A percentile compares a stretch with the other conserved stretches of the same genome.
phyloP scores from a whole-genome alignment of 2,888 invertebrate genomes.

The Anticlea derivata region DNA sequence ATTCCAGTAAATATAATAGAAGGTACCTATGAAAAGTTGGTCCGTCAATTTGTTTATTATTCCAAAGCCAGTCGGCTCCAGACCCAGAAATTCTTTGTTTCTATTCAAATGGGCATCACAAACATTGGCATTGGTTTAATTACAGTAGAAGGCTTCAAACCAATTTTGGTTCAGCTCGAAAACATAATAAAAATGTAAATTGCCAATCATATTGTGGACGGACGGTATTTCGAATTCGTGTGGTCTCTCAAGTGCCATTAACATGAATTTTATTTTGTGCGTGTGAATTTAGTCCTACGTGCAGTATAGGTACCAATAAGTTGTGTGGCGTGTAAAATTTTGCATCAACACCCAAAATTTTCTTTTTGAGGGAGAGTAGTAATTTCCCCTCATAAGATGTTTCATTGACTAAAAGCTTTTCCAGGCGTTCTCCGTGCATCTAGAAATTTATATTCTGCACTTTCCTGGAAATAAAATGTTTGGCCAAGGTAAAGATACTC shows the following conservation, averaged over 20 bases:
- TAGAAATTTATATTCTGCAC: no score
- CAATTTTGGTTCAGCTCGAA: conserved; percentile 43
- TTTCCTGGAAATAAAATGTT: no score
- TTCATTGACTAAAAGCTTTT: no score
- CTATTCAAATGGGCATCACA: conserved; percentile 12
- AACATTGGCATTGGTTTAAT: conserved; percentile 34
- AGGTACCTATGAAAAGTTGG: no score
- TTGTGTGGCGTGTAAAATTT: neutral
- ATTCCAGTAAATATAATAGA: no score
- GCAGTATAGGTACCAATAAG: neutral
- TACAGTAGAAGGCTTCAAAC: conserved; percentile 41
- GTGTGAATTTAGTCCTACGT: conserved; percentile 5
- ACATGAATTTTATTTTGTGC: conserved; percentile 28
- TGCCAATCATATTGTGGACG: conserved; percentile 52
- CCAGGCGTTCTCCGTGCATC: no score
- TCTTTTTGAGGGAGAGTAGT: no score
- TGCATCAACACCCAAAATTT: no score
- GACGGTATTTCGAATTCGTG: conserved; percentile 39
- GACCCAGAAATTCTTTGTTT: conserved; percentile 10
- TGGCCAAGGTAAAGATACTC: no score
- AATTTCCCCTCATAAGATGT: no score
- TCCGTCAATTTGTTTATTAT: conserved; percentile 4
- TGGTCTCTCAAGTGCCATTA: conserved; percentile 35
- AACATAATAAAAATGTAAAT: conserved; percentile 57
- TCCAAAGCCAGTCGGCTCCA: neutral